Base-by-base conservation (phyloP, 1,140 invertebrate species). In the Palaemon carinicauda region DNA sequence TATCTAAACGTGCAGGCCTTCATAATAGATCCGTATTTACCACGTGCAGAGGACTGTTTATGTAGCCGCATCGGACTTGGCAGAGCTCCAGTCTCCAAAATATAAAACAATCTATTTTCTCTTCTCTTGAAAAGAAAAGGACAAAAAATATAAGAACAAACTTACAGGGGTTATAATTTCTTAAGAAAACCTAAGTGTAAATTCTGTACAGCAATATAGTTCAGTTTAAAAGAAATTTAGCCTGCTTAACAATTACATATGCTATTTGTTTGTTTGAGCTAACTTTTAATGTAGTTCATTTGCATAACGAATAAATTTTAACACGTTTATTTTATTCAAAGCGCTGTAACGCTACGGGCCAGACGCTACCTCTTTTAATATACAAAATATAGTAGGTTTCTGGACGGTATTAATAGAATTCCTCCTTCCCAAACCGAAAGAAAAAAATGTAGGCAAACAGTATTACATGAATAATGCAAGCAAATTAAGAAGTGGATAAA, bases 181-280 rank as follows among this genome's bases (percentile, higher is more conserved):
- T n/a, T 33, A 56, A 79, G 74, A 31, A 85, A 85, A 85, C 82
- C 75, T 77, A 78, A 65, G 74, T 60, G 75, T 84, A 84, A 84
- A 84, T 84, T 84, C 74, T 29, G 50, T 27, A 54, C 33, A 24
- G 82, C 82, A 84, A 78, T 84, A 77, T 78, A 84, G 74, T 65
- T 84, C 65, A 84, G 82, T 78, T 84, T 84, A 84, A 84, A 84
- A 53, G 82, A 84, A 84, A 84, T 84, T 84, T 84, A 31, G 74
- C 54, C n/a, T 17, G 27, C 33, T 17, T 31, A 50, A 41, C 41
- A 75, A 75, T 75, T 50, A 75, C 29, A 41, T 29, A 41, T 50
- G 21, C 41, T 50, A 75, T 33, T 50, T 75, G 73, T n/a, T 65
- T 75, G 73, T 33, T 27, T 75, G 29, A 31, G 41, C 14, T 21